Conservation (phyloP, 2,888 invertebrate genomes). For the Myathropa florea region DNA sequence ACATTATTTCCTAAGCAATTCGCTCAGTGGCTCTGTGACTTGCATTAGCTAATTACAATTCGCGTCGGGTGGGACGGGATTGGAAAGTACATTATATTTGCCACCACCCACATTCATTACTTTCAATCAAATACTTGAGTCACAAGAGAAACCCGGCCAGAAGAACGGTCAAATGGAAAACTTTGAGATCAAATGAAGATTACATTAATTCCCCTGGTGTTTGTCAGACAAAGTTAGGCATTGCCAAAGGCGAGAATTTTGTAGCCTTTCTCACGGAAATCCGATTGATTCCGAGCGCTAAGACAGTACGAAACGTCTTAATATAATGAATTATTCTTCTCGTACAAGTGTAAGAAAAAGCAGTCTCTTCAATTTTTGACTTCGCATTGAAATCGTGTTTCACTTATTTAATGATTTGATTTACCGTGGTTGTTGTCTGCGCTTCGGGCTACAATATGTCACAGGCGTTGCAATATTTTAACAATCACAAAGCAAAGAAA, state of each 20-base stretch:
- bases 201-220: slow-evolving; percentile 59
- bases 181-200: slow-evolving; percentile 50
- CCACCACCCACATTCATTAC: slow-evolving; percentile 22
- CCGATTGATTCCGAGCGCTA: slow-evolving; percentile 48
- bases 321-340: slow-evolving; percentile 32
- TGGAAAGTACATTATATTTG: slow-evolving; percentile 5
- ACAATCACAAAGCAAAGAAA: too few species aligned
- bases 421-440: too few species aligned
- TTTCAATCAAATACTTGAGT: slow-evolving; percentile 1
- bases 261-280: slow-evolving; percentile 27
- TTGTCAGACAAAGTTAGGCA: slow-evolving; percentile 36
- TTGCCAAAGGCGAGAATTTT: background rate
- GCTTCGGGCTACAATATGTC: too few species aligned
- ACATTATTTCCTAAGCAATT: background rate
- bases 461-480: too few species aligned
- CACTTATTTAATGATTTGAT: background rate
- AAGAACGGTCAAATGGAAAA: slow-evolving; percentile 18
- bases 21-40: background rate
- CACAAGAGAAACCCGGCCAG: background rate
- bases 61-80: slow-evolving; percentile 35
- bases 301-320: slow-evolving; percentile 32
- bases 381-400: background rate
- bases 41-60: slow-evolving; percentile 67
- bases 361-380: background rate
- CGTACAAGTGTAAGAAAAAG: background rate